Conservation (phyloP, 2,113 vertebrate genomes). For the Limanda limanda region DNA sequence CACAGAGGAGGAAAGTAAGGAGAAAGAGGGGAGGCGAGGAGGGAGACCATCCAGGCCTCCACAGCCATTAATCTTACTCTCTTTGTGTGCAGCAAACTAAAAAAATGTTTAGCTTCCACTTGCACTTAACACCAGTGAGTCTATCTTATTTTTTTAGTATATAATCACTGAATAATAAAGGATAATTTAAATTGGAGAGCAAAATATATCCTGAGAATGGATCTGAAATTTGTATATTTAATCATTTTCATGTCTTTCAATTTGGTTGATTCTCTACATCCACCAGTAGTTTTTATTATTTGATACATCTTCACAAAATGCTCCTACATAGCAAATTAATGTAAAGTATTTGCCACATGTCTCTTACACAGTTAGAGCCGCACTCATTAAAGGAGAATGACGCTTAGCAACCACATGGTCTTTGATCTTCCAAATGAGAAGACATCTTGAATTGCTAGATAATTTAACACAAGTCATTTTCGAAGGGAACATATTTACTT, state of each 20-base stretch:
- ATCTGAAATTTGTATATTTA: neutral
- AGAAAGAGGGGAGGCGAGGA: slow-evolving; percentile 36
- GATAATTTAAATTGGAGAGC: neutral
- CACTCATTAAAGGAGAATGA: neutral
- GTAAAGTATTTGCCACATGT: too few species aligned
- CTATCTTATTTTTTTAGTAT: neutral
- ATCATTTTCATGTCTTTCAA: too few species aligned
- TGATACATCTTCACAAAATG: too few species aligned
- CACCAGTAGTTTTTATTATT: too few species aligned
- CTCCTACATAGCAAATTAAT: too few species aligned
- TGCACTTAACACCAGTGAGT: neutral
- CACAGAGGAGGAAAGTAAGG: slow-evolving; percentile 58
- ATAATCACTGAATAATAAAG: too few species aligned
- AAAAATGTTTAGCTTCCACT: slow-evolving; percentile 9
- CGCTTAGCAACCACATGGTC: neutral
- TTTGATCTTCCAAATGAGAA: too few species aligned
- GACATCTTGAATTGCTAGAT: too few species aligned
- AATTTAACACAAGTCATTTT: neutral
- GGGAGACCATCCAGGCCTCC: slow-evolving; percentile 28
- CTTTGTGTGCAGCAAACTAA: slow-evolving; percentile 43
- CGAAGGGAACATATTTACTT: neutral
- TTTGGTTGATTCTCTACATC: too few species aligned
- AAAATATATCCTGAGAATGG: neutral
- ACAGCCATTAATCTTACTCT: slow-evolving; percentile 65
- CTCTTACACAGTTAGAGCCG: too few species aligned